Evolutionary conservation across 2,797 vertebrate genomes (phyloP).

Genomic region (Paratrypauchen microcephalus): DNA sequence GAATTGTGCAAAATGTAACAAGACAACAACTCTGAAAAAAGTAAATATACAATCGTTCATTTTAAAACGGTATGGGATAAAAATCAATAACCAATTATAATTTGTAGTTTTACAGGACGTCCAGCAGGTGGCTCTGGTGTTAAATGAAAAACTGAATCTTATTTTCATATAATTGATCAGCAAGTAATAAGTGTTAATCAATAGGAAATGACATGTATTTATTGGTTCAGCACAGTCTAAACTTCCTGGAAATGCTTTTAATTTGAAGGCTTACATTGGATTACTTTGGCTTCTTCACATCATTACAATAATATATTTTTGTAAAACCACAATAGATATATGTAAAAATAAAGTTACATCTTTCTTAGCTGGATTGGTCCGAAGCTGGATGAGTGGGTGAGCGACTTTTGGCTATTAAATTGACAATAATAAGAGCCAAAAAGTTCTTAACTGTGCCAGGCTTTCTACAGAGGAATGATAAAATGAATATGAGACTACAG

Average conservation of each 20-base stretch:
- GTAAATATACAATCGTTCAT: not conserved
- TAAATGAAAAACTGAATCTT: conserved; percentile 8
- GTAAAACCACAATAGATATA: not conserved
- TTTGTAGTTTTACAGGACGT: conserved; percentile 29
- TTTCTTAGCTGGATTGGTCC: not conserved
- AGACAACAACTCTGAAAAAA: conserved; percentile 3
- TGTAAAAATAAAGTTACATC: conserved; percentile 2
- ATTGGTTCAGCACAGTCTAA: not conserved
- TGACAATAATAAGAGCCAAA: not conserved
- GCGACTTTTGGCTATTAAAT: conserved; percentile 6
- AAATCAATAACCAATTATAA: not conserved
- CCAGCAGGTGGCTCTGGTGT: conserved; percentile 57
- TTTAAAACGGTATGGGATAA: not conserved
- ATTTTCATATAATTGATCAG: not conserved
- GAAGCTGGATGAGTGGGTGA: not conserved
- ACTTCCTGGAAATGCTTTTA: not conserved
- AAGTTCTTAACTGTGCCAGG: conserved; percentile 1
- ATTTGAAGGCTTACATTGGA: not conserved
- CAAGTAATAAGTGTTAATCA: not conserved
- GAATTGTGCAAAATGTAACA: conserved; percentile 32
- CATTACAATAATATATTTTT: not conserved
- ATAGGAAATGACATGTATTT: not conserved
- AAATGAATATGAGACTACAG: not conserved
- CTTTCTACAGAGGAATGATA: not conserved
- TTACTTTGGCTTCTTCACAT: conserved; percentile 12